phyloP scores from a whole-genome alignment of 64 coral and sea anemone species.

The Catalaphyllia jardinei region DNA sequence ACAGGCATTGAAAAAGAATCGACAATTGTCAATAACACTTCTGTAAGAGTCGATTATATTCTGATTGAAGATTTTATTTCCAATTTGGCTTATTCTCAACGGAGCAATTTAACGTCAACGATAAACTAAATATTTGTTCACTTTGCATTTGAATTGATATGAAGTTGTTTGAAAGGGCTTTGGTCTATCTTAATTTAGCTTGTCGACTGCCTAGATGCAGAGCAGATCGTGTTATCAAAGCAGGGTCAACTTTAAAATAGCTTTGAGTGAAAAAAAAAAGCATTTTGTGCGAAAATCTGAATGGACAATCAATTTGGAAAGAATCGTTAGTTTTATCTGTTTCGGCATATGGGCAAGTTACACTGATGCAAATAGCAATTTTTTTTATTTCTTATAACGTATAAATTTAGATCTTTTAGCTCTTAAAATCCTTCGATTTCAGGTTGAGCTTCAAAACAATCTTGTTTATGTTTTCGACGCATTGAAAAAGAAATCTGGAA shows the following conservation, averaged over 20 bases:
- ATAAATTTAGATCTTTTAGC: background rate
- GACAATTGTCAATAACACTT: too few relatives aligned
- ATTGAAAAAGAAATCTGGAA: background rate
- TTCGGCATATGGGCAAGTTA: background rate
- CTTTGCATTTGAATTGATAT: background rate
- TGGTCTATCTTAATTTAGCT: background rate
- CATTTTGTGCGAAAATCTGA: too few relatives aligned
- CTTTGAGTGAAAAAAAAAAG: background rate
- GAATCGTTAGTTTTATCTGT: background rate
- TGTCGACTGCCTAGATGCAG: too few relatives aligned
- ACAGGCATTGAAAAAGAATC: too few relatives aligned
- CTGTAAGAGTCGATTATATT: background rate
- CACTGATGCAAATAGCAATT: background rate
- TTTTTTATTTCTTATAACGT: background rate
- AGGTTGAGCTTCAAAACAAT: background rate
- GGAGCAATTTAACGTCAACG: background rate
- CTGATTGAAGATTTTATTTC: background rate
- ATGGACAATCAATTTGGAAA: background rate
- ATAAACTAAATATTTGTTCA: background rate
- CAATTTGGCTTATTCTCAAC: background rate
- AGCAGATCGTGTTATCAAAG: background rate
- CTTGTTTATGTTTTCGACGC: background rate
- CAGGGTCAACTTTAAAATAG: background rate
- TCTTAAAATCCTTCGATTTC: conserved; percentile 14
- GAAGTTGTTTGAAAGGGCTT: conserved; percentile 3